Evolutionary conservation across 2,113 vertebrate species (phyloP).

Genomic region (Tympanuchus pallidicinctus): DNA sequence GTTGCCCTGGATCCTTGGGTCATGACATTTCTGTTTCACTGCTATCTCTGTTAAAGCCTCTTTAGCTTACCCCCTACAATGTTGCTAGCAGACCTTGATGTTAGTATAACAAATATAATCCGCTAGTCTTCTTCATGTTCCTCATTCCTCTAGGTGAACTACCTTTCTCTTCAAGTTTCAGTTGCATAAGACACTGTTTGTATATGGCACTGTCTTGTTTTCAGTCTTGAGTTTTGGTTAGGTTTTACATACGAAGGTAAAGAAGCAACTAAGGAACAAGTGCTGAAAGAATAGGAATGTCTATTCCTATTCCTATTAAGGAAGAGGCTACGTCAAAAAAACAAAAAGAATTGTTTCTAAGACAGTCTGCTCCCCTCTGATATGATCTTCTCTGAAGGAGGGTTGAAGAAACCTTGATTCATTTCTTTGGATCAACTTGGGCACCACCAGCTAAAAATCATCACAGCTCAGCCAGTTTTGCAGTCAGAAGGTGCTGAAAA

Average conservation of each 20-base stretch:
- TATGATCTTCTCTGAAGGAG: background rate
- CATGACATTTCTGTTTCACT: conserved; percentile 11
- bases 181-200: background rate
- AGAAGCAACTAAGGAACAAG: background rate
- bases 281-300: background rate
- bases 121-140: background rate
- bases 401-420: background rate
- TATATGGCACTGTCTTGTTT: background rate
- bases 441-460: background rate
- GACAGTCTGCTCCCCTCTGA: background rate
- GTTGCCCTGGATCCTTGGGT: background rate
- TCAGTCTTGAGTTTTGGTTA: background rate
- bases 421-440: background rate
- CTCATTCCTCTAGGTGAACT: background rate
- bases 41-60: background rate
- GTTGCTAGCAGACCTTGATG: background rate
- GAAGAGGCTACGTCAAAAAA: background rate
- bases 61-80: background rate
- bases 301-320: background rate
- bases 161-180: background rate
- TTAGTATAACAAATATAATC: background rate
- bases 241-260: background rate
- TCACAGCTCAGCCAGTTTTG: background rate
- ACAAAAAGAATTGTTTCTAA: background rate
- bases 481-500: conserved; percentile 7